phyloP scores from a whole-genome alignment of 2,113 vertebrate species.

The Bucco capensis region DNA sequence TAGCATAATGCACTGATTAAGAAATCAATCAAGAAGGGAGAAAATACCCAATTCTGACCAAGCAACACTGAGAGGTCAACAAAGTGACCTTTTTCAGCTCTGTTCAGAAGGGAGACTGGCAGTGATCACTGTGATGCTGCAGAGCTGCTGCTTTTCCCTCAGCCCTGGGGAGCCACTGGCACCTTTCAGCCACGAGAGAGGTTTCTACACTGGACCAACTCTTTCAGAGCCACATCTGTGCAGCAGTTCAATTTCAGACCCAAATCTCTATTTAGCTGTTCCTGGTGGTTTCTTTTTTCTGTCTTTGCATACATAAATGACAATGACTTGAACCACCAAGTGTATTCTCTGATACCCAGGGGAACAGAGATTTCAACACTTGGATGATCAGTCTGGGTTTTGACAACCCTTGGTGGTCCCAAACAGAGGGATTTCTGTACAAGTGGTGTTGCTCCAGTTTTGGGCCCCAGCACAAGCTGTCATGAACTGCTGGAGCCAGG shows the following conservation, averaged over 20 bases:
- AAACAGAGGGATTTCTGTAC: not conserved
- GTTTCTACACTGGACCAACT: not conserved
- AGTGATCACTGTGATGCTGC: accelerated
- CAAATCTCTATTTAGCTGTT: not conserved
- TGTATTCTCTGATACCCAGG: not conserved
- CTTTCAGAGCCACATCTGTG: not conserved
- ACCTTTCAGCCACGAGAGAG: not conserved
- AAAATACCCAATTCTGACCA: not conserved
- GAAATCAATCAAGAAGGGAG: not conserved
- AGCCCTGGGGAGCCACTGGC: not conserved
- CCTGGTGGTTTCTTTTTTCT: not conserved
- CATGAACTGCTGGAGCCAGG: not conserved
- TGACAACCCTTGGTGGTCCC: not conserved
- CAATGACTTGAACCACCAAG: accelerated
- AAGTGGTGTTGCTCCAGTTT: not conserved
- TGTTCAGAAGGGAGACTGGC: not conserved
- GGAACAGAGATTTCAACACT: not conserved
- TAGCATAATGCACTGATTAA: accelerated
- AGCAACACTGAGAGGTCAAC: not conserved
- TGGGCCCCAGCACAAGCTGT: not conserved
- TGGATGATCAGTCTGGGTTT: not conserved
- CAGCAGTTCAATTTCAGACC: not conserved
- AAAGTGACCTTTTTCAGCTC: not conserved
- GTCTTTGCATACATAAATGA: not conserved
- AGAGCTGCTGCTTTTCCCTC: not conserved